These are phyloP conservation scores for Tenthredo livida DNA, from an alignment of 2,888 invertebrate species.

Conservation along the genomic window DNA sequence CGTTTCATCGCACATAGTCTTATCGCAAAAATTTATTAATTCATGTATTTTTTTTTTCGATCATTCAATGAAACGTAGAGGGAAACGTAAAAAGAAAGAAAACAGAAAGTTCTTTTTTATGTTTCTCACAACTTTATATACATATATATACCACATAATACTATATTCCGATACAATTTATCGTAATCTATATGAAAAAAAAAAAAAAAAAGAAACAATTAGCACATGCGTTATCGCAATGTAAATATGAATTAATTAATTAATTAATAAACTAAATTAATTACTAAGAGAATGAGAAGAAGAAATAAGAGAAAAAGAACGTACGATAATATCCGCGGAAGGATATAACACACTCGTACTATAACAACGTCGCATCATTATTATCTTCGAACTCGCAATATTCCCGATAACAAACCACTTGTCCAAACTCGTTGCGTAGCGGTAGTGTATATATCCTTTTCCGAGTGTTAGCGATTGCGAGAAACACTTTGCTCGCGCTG, in stretches of 20 bases:
- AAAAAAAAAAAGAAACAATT: no score
- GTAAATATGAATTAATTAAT: no score
- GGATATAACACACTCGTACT: not conserved
- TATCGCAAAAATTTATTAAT: slow-evolving; percentile 5
- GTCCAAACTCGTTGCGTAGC: not conserved
- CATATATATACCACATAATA: not conserved
- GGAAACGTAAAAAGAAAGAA: no score
- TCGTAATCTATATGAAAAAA: not conserved
- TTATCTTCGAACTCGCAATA: not conserved
- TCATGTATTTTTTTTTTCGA: not conserved
- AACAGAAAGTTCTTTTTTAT: not conserved
- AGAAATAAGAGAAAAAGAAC: not conserved
- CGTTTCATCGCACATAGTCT: slow-evolving; percentile 32
- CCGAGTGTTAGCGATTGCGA: not conserved
- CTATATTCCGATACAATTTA: not conserved
- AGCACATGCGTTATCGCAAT: not conserved
- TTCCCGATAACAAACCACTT: not conserved
- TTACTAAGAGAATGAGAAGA: not conserved
- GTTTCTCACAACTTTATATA: not conserved
- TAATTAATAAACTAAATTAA: not conserved
- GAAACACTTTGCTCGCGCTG: not conserved
- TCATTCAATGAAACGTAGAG: not conserved
- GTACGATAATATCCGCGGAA: not conserved
- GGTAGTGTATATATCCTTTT: not conserved
- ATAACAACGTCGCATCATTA: not conserved